Evolutionary conservation across 1,140 invertebrate species (phyloP), one percentile per base, ranked within the genome.

Genomic region (Drosophila mauritiana): DNA sequence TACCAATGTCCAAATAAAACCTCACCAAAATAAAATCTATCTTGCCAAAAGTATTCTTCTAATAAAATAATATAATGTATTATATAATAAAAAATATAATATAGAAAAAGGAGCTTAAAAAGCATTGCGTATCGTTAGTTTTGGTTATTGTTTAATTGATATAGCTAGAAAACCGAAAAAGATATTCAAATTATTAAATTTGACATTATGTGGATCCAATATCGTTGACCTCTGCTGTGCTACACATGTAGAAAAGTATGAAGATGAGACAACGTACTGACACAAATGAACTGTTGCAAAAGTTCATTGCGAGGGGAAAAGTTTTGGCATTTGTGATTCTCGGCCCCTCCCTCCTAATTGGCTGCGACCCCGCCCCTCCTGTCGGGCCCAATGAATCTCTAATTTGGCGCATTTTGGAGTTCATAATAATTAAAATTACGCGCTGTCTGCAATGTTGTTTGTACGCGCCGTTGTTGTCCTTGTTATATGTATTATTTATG

Each of bases 391-490:
- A 89, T 88, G 79, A 88, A 86, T 86, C 72, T 88, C 75, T 88
- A 86, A 89, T 88, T 88, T 88, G 81, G 75, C 61, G 68, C 79
- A 72, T 78, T 82, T 78, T 57, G 45, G 73, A 82, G 68, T 81
- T 86, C 83, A 88, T 89, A 76, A 88, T 88, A 88, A 88, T 88
- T 88, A 88, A 88, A 88, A 88, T 89, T 83, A 88, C 64, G 78
- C 82, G 63, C 51, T 69, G 68, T 52, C 82, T 77, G 75, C 82
- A 85, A 67, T 85, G 84, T 78, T 78, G 70, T 49, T 74, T 76
- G 48, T 58, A 58, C 34, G 55, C 46, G 48, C 57, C 55, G 58
- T 77, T 78, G 62, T 73, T 69, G 39, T 58, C 36, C 72, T 72
- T 84, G 80, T 80, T 85, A 74, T 81, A 81, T 85, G 78, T 72